These are phyloP conservation scores for Priocnemis perturbator DNA, from an alignment of 2,888 invertebrate genomes.

Conservation along the genomic window DNA sequence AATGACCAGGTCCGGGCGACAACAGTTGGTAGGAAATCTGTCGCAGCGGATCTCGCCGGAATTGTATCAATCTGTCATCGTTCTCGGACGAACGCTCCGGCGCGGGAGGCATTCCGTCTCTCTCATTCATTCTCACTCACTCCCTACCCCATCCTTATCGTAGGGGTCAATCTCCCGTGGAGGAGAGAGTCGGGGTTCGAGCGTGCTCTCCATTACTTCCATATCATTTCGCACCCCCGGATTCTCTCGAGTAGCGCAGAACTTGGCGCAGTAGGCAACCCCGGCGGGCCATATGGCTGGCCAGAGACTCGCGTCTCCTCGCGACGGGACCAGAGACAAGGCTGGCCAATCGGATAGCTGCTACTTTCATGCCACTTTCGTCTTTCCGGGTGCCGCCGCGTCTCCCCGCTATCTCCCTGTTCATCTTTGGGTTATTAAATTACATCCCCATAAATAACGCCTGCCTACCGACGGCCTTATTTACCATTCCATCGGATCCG, in stretches of 20 bases:
- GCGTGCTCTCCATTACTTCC: constrained; percentile 73
- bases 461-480: constrained; percentile 62
- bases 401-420: constrained; percentile 62
- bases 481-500: constrained; percentile 59
- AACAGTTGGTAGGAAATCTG: constrained; percentile 75
- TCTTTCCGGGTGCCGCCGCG: constrained; percentile 55
- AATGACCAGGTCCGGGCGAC: constrained; percentile 56
- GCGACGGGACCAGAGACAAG: constrained; percentile 9
- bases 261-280: constrained; percentile 31
- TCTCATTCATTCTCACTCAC: background rate
- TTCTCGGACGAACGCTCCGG: constrained; percentile 38
- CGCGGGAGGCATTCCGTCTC: too few species aligned
- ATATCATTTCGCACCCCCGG: constrained; percentile 75
- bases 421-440: constrained; percentile 73
- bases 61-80: constrained; percentile 75
- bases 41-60: constrained; percentile 70
- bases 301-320: background rate
- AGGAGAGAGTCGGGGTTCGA: constrained; percentile 62
- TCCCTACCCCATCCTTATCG: constrained; percentile 55
- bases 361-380: constrained; percentile 71
- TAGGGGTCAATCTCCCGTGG: constrained; percentile 71
- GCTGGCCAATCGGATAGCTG: constrained; percentile 57
- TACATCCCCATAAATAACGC: constrained; percentile 72
- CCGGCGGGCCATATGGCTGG: constrained; percentile 67
- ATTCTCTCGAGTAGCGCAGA: constrained; percentile 43